Percentiles rank a stretch among this genome's conserved stretches.
Conservation (phyloP, 1,140 invertebrate genomes). For the Bombus confusus region DNA sequence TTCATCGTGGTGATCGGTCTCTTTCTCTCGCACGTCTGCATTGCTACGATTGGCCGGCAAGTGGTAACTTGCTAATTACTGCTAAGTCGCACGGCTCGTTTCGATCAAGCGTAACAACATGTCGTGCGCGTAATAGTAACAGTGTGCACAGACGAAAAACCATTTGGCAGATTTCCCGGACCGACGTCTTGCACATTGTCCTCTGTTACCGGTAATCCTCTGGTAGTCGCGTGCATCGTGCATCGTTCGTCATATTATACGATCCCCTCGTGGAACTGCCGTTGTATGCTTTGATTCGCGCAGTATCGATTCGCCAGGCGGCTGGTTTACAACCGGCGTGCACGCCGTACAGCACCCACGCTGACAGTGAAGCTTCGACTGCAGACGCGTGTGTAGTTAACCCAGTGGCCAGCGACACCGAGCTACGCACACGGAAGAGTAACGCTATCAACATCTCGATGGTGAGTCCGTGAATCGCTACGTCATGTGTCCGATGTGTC, state of each 20-base stretch:
- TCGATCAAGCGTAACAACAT: background rate
- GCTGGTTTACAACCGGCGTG: conserved; percentile 15
- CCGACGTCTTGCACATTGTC: background rate
- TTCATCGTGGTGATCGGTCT: background rate
- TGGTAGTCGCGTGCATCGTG: background rate
- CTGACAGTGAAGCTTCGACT: conserved; percentile 7
- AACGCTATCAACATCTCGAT: conserved; percentile 49
- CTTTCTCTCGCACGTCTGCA: background rate
- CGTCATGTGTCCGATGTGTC: conserved; percentile 11
- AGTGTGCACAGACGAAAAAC: background rate
- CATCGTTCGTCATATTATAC: background rate
- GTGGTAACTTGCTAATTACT: too few relatives aligned
- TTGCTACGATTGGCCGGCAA: background rate
- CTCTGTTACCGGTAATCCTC: background rate
- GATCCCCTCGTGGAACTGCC: conserved; percentile 6
- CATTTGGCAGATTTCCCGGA: background rate
- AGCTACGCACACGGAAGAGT: conserved; percentile 27
- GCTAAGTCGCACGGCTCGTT: background rate
- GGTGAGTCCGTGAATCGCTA: conserved; percentile 54
- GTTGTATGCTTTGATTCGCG: conserved; percentile 45
- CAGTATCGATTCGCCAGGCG: conserved; percentile 27
- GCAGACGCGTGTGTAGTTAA: conserved; percentile 28
- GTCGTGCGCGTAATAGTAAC: conserved; percentile 11
- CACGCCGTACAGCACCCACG: conserved; percentile 7
- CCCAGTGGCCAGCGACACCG: background rate